phyloP scores from a whole-genome alignment of 1,140 invertebrate species.

The Armadillidium nasatum region DNA sequence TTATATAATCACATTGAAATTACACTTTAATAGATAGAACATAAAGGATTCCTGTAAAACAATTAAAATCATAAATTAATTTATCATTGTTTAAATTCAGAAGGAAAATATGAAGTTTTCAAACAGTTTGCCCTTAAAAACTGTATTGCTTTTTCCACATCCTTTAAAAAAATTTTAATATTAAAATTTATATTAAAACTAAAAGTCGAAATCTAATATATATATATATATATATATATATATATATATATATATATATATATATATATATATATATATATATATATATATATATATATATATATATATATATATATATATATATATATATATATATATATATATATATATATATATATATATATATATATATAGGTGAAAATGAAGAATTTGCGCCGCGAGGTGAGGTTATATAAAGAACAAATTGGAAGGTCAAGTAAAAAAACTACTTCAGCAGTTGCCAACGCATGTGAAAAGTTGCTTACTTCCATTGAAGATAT shows the following conservation, averaged over 20 bases:
- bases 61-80: too few species aligned
- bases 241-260: background rate
- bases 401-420: slow-evolving; percentile 41
- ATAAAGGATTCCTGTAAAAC: too few species aligned
- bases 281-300: background rate
- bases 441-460: slow-evolving; percentile 39
- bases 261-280: slow-evolving; percentile 4
- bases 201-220: background rate
- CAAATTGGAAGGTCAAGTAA: slow-evolving; percentile 31
- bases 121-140: too few species aligned
- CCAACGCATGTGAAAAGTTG: slow-evolving; percentile 41
- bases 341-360: slow-evolving; percentile 10
- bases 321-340: background rate
- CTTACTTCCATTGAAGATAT: slow-evolving; percentile 41
- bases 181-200: too few species aligned
- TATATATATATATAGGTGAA: slow-evolving; percentile 30
- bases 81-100: too few species aligned
- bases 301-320: background rate
- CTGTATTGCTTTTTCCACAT: too few species aligned
- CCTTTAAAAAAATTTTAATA: too few species aligned
- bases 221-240: slow-evolving; percentile 1
- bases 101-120: too few species aligned
- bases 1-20: too few species aligned
- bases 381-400: slow-evolving; percentile 42
- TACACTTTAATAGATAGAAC: too few species aligned